Conservation (phyloP, 2,888 invertebrate species). For the Hypsopygia costalis region DNA sequence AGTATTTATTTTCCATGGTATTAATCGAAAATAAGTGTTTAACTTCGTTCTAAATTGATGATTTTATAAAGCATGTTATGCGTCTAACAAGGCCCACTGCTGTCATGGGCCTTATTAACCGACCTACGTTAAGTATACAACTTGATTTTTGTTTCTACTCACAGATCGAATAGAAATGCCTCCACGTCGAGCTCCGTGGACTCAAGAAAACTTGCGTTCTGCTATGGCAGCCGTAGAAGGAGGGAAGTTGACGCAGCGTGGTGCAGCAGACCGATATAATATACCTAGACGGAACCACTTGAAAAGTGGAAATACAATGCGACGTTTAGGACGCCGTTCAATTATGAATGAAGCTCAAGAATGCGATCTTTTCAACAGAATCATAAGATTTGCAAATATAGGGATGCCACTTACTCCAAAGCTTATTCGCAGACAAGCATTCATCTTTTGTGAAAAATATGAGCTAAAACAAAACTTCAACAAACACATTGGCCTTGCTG, state of each 20-base stretch:
- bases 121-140: not conserved
- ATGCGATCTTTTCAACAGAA: conserved; percentile 12
- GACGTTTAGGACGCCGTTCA: not conserved
- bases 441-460: conserved; percentile 10
- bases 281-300: no score
- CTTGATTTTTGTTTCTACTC: conserved; percentile 2
- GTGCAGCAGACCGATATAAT: not conserved
- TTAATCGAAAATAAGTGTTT: no score
- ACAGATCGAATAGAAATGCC: conserved; percentile 1
- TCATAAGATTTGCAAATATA: conserved; percentile 11
- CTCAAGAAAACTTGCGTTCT: not conserved
- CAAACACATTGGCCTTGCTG: conserved; percentile 12
- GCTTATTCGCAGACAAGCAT: conserved; percentile 4
- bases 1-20: no score
- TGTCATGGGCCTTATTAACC: not conserved
- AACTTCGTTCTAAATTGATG: not conserved
- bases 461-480: conserved; percentile 15
- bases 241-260: not conserved
- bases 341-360: conserved; percentile 12
- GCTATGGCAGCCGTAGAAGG: not conserved
- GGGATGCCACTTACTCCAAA: conserved; percentile 11
- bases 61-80: conserved; percentile 1
- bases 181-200: conserved; percentile 1
- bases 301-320: not conserved
- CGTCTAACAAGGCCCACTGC: conserved; percentile 1